A percentile compares a stretch with the other conserved stretches of the same genome.
phyloP scores from a whole-genome alignment of 2,888 invertebrate genomes.

The Tetragonula carbonaria region DNA sequence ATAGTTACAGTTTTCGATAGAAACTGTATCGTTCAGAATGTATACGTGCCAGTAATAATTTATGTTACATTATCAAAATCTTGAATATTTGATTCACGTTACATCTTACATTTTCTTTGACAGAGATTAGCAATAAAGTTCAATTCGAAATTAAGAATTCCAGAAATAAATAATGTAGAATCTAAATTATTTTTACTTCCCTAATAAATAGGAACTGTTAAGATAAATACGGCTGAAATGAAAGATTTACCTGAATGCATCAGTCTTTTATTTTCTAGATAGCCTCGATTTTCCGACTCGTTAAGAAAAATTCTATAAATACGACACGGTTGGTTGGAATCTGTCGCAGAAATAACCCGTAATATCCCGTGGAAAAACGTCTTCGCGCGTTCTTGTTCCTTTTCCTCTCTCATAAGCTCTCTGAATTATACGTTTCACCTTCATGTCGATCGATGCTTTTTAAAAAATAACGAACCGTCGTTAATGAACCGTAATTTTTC shows the following conservation, averaged over 20 bases:
- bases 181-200: no score
- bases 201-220: no score
- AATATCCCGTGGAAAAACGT: not conserved
- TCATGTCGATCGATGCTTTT: constrained; percentile 9
- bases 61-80: no score
- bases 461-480: constrained; percentile 24
- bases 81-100: no score
- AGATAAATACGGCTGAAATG: not conserved
- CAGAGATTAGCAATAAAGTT: no score
- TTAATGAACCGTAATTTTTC: constrained; percentile 54
- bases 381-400: not conserved
- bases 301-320: not conserved
- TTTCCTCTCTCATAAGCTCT: not conserved
- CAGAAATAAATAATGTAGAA: no score
- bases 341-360: not conserved
- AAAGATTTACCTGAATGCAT: not conserved
- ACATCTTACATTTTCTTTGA: no score
- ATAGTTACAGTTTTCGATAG: not conserved
- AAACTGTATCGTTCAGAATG: not conserved
- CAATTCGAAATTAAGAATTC: no score
- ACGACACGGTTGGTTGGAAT: constrained; percentile 2
- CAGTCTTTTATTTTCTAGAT: not conserved
- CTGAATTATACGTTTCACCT: not conserved
- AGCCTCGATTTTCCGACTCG: not conserved
- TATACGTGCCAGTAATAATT: no score